These are phyloP conservation scores for Diarsia dahlii DNA, from an alignment of 2,888 invertebrate genomes.

Conservation along the genomic window DNA sequence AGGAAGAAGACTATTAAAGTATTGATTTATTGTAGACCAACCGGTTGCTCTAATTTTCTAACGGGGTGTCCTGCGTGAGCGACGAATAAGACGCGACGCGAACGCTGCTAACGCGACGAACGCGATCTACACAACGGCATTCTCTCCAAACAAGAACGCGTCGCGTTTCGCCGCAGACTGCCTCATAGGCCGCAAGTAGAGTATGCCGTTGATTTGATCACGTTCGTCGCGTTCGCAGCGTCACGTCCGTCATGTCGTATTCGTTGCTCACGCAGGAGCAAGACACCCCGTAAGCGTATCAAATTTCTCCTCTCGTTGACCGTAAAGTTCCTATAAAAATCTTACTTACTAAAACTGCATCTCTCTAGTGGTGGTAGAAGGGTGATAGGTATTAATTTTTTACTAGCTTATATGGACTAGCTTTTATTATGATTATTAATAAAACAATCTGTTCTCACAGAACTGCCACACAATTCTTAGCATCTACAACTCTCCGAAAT, in stretches of 20 bases:
- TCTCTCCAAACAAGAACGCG: no score
- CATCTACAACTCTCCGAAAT: conserved; percentile 95
- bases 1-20: conserved; percentile 18
- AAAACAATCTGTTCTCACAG: conserved; percentile 77
- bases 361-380: neutral
- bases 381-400: neutral
- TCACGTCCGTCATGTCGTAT: no score
- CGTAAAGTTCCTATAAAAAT: neutral
- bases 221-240: no score
- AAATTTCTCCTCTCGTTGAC: neutral
- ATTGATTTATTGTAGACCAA: neutral
- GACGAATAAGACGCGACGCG: no score
- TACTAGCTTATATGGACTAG: neutral
- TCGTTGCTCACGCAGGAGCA: no score
- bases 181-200: no score
- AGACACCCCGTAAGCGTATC: no score
- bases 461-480: conserved; percentile 93
- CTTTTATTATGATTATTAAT: neutral
- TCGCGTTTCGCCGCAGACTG: no score
- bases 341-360: neutral
- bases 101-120: no score
- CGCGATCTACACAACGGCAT: no score
- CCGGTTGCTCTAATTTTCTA: neutral
- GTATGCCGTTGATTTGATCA: no score
- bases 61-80: no score